A percentile compares a stretch with the other conserved stretches of the same genome.
phyloP scores from a whole-genome alignment of 1,140 invertebrate genomes.

The Tetragnatha versicolor region DNA sequence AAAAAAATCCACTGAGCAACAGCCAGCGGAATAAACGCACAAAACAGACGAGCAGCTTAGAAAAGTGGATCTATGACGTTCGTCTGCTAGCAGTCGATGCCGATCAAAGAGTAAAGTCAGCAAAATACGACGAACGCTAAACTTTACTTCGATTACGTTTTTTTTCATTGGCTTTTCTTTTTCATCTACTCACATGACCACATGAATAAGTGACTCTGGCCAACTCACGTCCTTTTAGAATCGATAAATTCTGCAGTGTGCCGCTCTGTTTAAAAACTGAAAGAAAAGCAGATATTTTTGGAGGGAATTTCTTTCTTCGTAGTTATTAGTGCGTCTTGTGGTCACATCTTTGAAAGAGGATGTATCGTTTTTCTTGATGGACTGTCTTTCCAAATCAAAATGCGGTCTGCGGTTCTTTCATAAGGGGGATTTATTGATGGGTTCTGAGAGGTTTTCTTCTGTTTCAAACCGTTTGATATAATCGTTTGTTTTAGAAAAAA shows the following conservation, averaged over 20 bases:
- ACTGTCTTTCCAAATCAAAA: slow-evolving; percentile 11
- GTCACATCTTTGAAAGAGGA: neutral
- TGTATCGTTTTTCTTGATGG: slow-evolving; percentile 16
- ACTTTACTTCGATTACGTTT: slow-evolving; percentile 17
- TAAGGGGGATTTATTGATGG: no score
- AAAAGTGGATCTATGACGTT: neutral
- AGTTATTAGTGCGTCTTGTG: neutral
- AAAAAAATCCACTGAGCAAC: no score
- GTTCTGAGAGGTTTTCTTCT: no score
- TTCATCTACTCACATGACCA: slow-evolving; percentile 32
- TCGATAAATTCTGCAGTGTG: neutral
- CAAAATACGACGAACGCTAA: slow-evolving; percentile 19
- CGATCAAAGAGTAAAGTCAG: slow-evolving; percentile 21
- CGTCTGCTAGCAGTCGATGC: slow-evolving; percentile 12
- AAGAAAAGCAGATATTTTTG: slow-evolving; percentile 6
- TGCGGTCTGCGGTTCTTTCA: neutral
- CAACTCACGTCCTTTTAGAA: slow-evolving; percentile 9
- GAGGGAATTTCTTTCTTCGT: no score
- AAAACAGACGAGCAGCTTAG: neutral
- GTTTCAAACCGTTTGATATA: no score
- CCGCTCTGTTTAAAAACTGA: slow-evolving; percentile 6
- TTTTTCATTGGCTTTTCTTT: slow-evolving; percentile 16
- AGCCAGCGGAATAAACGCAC: slow-evolving; percentile 15
- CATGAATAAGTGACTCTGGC: slow-evolving; percentile 27
- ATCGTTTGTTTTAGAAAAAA: no score